Evolutionary conservation across 2,888 invertebrate genomes (phyloP), one percentile per base, ranked within the genome.

Genomic region (Serrognathus titanus): DNA sequence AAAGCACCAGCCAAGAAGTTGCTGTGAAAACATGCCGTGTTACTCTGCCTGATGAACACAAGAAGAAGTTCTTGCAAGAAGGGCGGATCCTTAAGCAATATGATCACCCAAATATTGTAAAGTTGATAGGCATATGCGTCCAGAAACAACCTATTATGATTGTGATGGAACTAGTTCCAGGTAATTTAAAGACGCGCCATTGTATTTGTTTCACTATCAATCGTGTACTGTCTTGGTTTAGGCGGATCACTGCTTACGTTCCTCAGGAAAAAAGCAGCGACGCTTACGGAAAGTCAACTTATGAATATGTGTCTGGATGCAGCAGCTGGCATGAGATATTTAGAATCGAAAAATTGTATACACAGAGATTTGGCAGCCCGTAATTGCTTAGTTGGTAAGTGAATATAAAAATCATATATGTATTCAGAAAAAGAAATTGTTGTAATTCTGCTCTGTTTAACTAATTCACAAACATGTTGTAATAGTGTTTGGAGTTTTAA

Each of bases 61-160:
- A 96, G 75, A 87, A 92, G 59, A 97, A 96, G 71, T 97, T 97
- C 80, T 80, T 97, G 37, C 94, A 94, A 75, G 97, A 97, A 75
- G 97, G 97, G 0, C 82, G 97, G 65, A 97, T 97, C 65, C 81
- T 97, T 10, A 96, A 97, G 75, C 96, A 96, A 76, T 97, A 97
- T 76, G 92, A 96, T 76, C 97, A 97, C 78, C 94, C 94, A 0
- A 97, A 97, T 79, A 94, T 97, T 63, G 97, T 97, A 38, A 87
- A 93, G 72, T 85, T 98, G 39, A 96, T 97, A 67, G 98, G 98
- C 31, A 97, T 98, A 68, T 97, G 97, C 68, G 97, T 97, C 61
- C 97, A 97, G 78, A 94, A 96, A 72, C 96, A 97, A 70, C 98
- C 98, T 0, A 96, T 98, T 56, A 97, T 97, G 96, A 97, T 98